Percentiles rank a stretch among this genome's conserved stretches.
Evolutionary conservation across 2,113 vertebrate species (phyloP).

Genomic region (Hippocampus abdominalis): DNA sequence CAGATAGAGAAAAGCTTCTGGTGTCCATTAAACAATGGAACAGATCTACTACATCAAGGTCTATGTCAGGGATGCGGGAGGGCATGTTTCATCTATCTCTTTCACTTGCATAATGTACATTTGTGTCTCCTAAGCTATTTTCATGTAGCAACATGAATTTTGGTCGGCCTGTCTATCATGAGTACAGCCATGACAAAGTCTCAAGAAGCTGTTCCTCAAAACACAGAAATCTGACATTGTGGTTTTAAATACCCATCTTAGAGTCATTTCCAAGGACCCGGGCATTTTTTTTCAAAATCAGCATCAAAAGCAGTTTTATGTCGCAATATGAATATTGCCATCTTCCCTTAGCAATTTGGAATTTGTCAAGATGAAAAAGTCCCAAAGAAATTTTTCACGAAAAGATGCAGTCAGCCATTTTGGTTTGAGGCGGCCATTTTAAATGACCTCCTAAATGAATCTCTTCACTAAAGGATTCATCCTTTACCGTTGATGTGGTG

Average conservation of each 20-base stretch:
- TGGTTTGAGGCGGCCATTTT: background rate
- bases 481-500: conserved; percentile 82
- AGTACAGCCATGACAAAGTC: background rate
- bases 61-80: background rate
- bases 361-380: too few relatives aligned
- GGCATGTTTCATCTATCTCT: too few relatives aligned
- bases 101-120: background rate
- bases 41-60: background rate
- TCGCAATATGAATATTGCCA: too few relatives aligned
- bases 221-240: too few relatives aligned
- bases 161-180: background rate
- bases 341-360: too few relatives aligned
- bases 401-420: background rate
- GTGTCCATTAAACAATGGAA: background rate
- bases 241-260: too few relatives aligned
- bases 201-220: background rate
- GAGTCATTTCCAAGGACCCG: too few relatives aligned
- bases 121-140: background rate
- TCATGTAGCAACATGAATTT: background rate
- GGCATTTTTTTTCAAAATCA: too few relatives aligned
- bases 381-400: too few relatives aligned
- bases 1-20: background rate
- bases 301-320: too few relatives aligned
- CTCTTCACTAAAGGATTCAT: background rate
- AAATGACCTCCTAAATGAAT: background rate